Percentiles rank a stretch among this genome's conserved stretches.
phyloP scores from a whole-genome alignment of 1,140 invertebrate species.

The Octopus sinensis region DNA sequence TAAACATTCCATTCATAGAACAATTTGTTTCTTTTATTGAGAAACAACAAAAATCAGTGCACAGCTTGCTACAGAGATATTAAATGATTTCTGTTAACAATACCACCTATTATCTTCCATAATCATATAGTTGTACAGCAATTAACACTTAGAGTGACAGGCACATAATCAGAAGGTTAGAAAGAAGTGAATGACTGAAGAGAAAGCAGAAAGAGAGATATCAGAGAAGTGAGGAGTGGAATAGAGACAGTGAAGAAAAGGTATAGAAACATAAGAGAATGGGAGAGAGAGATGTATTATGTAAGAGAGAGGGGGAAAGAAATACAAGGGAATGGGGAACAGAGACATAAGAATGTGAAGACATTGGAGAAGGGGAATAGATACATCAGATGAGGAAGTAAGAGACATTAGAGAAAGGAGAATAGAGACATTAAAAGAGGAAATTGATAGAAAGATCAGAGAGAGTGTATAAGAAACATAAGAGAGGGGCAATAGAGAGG shows the following conservation, averaged over 20 bases:
- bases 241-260: neutral
- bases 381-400: neutral
- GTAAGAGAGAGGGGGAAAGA: neutral
- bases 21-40: no score
- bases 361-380: neutral
- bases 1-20: no score
- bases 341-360: neutral
- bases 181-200: neutral
- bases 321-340: neutral
- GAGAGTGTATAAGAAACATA: neutral
- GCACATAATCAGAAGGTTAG: neutral
- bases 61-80: no score
- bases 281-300: neutral
- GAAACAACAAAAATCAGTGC: no score
- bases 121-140: no score
- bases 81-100: no score
- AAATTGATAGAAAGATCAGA: neutral
- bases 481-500: neutral
- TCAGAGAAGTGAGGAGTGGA: neutral
- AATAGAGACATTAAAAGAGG: neutral
- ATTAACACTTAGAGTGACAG: neutral
- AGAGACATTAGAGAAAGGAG: neutral
- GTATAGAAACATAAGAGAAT: neutral
- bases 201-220: neutral
- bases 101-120: no score